Evolutionary conservation across 2,888 invertebrate species (phyloP), one percentile per base, ranked within the genome.

Genomic region (Andricus curvator): DNA sequence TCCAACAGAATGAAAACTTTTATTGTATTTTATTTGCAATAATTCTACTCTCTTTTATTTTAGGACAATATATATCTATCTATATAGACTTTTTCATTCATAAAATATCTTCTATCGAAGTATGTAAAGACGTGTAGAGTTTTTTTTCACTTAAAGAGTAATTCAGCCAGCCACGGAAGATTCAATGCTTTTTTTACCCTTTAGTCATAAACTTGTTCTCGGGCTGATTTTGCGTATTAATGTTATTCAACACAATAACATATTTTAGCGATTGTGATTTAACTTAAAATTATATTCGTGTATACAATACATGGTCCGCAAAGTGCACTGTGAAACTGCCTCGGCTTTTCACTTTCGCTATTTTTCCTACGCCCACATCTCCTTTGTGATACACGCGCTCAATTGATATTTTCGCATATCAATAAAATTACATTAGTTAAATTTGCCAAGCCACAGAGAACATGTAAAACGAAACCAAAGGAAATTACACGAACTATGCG

Each of bases 291-390:
- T 79, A 77, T 82, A 78, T 84, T 83, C 83, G 83, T 86, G 83
- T 86, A 85, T 86, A 85, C 85, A 87, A 85, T 86, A 83, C 84
- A 86, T 87, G 87, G 87, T 87, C 86, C 87, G 83, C 86, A 82
- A 84, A 77, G 84, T 85, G 84, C 86, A 86, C 80, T 87, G 62
- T 62, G 25, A 62, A 62, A 62, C 25, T 62, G 25, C 25, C 4
- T 13, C 15, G 25, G 25, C 62, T 62, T 62, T 25, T 62, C 9
- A 22, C 25, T 62, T 62, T 25, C 15, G 25, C 13, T 62, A 25
- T 62, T 62, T 62, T 62, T 44, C 25, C 37, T 41, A n/a, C 41
- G 11, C 41, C 20, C 33, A 20, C 65, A 66, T 67, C 4, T 25
- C 15, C 13, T 44, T 68, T 68, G 11, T 25, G 13, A 48, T 15